Percentiles rank a stretch among this genome's conserved stretches.
Conservation (phyloP, 23 tunicate species). For the Styela clava region DNA sequence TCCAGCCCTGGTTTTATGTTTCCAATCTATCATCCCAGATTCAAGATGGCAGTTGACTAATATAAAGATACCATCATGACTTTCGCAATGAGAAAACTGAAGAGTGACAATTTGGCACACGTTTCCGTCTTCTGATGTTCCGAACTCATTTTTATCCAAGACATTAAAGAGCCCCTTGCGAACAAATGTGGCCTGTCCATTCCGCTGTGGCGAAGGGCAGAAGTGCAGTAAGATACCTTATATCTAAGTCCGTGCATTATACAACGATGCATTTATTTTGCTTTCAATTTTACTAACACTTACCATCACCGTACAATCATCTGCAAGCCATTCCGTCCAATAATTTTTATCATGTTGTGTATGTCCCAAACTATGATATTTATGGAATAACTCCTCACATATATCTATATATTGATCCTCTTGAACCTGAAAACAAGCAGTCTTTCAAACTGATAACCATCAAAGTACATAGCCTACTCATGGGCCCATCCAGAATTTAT, state of each 20-base stretch:
- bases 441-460: too few species aligned
- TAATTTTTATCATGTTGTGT: background rate
- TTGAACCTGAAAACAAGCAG: conserved; percentile 9
- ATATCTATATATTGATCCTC: conserved; percentile 4
- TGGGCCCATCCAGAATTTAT: too few species aligned
- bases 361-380: background rate
- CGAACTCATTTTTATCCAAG: background rate
- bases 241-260: too few species aligned
- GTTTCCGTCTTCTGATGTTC: conserved; percentile 23
- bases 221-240: too few species aligned
- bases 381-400: background rate
- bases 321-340: conserved; percentile 27
- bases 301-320: background rate
- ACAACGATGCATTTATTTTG: too few species aligned
- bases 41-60: conserved; percentile 28
- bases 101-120: conserved; percentile 7
- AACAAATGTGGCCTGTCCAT: conserved; percentile 23
- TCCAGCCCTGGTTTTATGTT: conserved; percentile 10
- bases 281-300: too few species aligned
- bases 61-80: background rate
- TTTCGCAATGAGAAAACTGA: background rate
- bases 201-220: background rate
- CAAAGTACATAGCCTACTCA: too few species aligned
- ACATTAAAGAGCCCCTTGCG: conserved; percentile 6
- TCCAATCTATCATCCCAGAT: conserved; percentile 18